A percentile compares a stretch with the other conserved stretches of the same genome.
Conservation (phyloP, 2,797 vertebrate species). For the Huso huso region DNA sequence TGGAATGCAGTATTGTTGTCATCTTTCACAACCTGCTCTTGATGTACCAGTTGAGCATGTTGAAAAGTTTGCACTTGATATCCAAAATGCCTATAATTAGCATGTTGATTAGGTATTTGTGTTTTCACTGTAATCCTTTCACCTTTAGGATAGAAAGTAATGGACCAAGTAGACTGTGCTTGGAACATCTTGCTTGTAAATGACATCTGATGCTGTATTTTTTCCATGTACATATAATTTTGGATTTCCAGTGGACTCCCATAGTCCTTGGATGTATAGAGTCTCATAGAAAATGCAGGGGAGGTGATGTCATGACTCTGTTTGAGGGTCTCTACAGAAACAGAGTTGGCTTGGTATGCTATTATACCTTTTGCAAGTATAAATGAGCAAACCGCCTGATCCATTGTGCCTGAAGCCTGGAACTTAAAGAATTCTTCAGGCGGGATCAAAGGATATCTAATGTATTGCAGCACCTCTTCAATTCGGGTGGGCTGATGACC, state of each 20-base stretch:
- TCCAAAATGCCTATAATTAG: no score
- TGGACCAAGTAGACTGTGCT: neutral
- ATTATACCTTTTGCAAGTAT: neutral
- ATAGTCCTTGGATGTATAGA: neutral
- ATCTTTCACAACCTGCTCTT: neutral
- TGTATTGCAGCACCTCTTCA: neutral
- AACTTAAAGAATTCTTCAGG: conserved; percentile 1
- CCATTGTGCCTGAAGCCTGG: neutral
- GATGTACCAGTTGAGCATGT: no score
- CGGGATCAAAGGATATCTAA: neutral
- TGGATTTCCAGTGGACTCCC: neutral
- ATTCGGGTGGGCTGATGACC: neutral
- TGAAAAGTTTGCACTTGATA: no score
- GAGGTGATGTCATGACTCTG: neutral
- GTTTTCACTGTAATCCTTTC: neutral
- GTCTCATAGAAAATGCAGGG: neutral
- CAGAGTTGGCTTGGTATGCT: neutral
- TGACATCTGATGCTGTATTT: neutral
- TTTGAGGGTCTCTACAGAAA: neutral
- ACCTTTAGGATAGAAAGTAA: neutral
- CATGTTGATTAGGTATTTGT: neutral
- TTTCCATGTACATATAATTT: neutral
- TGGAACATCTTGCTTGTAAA: neutral
- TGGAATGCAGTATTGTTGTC: neutral
- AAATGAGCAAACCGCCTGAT: neutral